Percentiles rank a stretch among this genome's conserved stretches.
Conservation (phyloP, 2,888 invertebrate genomes). For the Strigamia maritima region DNA sequence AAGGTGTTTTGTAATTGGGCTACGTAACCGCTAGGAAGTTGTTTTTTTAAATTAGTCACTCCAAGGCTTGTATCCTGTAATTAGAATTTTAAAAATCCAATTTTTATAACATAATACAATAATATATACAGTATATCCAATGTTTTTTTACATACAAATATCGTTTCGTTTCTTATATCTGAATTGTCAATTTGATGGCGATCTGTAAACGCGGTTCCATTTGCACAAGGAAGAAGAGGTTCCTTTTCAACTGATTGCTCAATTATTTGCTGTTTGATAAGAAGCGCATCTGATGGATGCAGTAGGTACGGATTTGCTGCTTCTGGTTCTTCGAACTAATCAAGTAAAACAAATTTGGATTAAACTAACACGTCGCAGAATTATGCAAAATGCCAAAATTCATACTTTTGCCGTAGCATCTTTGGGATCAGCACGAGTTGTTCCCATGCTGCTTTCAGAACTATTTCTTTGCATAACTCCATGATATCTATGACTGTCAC, state of each 20-base stretch:
- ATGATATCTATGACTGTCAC: slow-evolving; percentile 35
- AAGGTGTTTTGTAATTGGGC: not conserved
- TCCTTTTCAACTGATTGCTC: not conserved
- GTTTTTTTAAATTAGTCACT: not conserved
- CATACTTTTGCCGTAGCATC: slow-evolving; percentile 34
- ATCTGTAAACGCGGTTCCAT: slow-evolving; percentile 13
- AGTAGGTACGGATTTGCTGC: not conserved
- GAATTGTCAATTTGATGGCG: slow-evolving; percentile 9
- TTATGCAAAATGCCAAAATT: not conserved
- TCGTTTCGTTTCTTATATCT: not conserved
- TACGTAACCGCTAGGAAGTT: not conserved
- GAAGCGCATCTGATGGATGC: not conserved
- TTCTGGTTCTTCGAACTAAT: slow-evolving; percentile 17
- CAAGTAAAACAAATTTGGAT: no score
- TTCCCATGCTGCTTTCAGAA: slow-evolving; percentile 39
- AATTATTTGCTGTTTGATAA: not conserved
- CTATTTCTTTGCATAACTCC: slow-evolving; percentile 39
- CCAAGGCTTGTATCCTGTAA: not conserved
- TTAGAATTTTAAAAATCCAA: not conserved
- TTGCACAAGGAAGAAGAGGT: slow-evolving; percentile 11
- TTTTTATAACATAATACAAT: not conserved
- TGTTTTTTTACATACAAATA: not conserved
- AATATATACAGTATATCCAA: not conserved
- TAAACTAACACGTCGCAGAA: not conserved
- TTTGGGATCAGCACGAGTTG: slow-evolving; percentile 36